These are phyloP conservation scores for Paratilapia polleni DNA, from an alignment of 2,113 vertebrate genomes.

Conservation along the genomic window DNA sequence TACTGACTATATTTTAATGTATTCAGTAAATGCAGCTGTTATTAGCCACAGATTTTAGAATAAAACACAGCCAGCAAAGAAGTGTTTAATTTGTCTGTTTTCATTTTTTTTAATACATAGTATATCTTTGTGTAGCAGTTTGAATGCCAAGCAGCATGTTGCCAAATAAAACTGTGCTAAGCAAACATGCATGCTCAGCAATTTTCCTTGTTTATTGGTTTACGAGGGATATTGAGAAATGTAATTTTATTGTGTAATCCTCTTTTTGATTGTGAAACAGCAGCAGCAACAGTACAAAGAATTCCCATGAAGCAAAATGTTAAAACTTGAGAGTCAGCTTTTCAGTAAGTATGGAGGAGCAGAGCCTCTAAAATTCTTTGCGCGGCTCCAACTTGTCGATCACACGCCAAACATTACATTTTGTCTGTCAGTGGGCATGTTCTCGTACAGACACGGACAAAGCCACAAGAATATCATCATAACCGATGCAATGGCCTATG, in stretches of 20 bases:
- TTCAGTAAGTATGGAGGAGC: conserved; percentile 15
- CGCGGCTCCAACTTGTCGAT: conserved; percentile 37
- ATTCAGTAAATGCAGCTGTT: background rate
- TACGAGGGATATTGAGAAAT: background rate
- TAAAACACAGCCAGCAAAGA: background rate
- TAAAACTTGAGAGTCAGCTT: conserved; percentile 5
- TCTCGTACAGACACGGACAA: conserved; percentile 40
- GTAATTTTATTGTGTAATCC: background rate
- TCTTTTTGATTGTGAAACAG: conserved; percentile 2
- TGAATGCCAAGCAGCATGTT: background rate
- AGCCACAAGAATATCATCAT: conserved; percentile 43
- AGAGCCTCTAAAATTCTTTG: background rate
- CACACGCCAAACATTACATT: conserved; percentile 19
- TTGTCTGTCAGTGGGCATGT: conserved; percentile 42
- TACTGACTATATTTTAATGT: conserved; percentile 1
- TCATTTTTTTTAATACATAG: background rate
- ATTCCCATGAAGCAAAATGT: background rate
- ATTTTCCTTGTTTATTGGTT: background rate
- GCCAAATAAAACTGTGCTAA: background rate
- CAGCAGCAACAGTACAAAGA: background rate
- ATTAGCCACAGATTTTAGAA: background rate
- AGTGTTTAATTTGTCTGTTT: background rate
- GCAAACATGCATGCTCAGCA: background rate
- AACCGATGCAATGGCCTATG: conserved; percentile 44
- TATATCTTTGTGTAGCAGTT: background rate